Evolutionary conservation across 1,140 invertebrate species (phyloP).

Genomic region (Calliphora vicina): DNA sequence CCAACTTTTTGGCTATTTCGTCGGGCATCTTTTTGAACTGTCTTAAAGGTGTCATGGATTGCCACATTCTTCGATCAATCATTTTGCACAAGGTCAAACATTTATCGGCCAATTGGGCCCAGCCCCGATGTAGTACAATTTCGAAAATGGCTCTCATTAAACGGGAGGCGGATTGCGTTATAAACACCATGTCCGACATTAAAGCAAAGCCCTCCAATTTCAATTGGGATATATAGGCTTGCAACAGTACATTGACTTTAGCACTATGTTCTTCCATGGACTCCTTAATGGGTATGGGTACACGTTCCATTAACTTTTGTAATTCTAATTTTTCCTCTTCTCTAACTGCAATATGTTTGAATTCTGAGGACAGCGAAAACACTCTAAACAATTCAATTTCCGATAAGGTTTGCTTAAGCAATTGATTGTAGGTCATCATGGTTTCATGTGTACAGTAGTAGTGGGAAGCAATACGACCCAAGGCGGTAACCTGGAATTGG

Average conservation of each 20-base stretch:
- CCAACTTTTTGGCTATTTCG: constrained; percentile 97
- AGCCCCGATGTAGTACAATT: constrained; percentile 88
- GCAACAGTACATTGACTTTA: constrained; percentile 92
- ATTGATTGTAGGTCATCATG: constrained; percentile 95
- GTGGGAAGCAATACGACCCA: constrained; percentile 97
- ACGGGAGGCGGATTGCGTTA: constrained; percentile 96
- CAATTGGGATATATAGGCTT: constrained; percentile 98
- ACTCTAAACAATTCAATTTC: constrained; percentile 99
- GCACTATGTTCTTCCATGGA: constrained; percentile 98
- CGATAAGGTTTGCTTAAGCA: constrained; percentile 94
- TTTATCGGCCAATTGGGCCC: constrained; percentile 98
- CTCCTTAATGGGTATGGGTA: constrained; percentile 99
- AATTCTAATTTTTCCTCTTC: constrained; percentile 99
- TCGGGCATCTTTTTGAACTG: constrained; percentile 99
- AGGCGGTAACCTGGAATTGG: constrained; percentile 89
- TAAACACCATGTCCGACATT: constrained; percentile 99
- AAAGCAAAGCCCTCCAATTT: constrained; percentile 98
- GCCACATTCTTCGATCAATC: constrained; percentile 99
- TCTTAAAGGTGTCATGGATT: constrained; percentile 97
- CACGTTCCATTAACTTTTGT: constrained; percentile 95
- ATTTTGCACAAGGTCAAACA: constrained; percentile 96
- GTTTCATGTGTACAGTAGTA: constrained; percentile 98
- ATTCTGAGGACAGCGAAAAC: constrained; percentile 96
- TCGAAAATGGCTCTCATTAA: constrained; percentile 98
- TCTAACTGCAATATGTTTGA: constrained; percentile 90